phyloP scores from a whole-genome alignment of 2,113 vertebrate genomes.

The Typhlomys cinereus region DNA sequence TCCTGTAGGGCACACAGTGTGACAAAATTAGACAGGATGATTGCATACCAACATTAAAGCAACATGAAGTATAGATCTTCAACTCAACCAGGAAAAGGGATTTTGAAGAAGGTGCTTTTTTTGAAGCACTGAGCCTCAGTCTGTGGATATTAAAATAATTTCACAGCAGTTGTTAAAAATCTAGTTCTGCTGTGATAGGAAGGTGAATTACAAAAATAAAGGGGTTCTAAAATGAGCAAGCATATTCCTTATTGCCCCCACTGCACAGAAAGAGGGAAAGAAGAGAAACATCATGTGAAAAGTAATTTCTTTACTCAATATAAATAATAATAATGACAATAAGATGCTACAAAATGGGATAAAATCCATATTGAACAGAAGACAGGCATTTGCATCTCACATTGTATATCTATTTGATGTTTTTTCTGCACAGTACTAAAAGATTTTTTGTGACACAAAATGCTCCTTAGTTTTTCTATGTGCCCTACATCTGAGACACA shows the following conservation, averaged over 20 bases:
- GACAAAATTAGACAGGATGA: conserved; percentile 69
- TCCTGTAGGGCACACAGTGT: conserved; percentile 56
- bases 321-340: conserved; percentile 54
- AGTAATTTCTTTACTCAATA: conserved; percentile 37
- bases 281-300: conserved; percentile 50
- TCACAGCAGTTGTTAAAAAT: conserved; percentile 65
- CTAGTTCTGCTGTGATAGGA: conserved; percentile 4
- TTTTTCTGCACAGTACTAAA: not conserved
- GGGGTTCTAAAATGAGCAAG: conserved; percentile 46
- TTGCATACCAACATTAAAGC: conserved; percentile 68
- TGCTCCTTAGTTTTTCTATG: conserved; percentile 3
- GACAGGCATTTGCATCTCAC: not conserved
- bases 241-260: conserved; percentile 44
- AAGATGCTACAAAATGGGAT: conserved; percentile 18
- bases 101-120: conserved; percentile 52
- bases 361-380: conserved; percentile 36
- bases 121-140: conserved; percentile 46
- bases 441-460: not conserved
- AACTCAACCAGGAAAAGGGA: conserved; percentile 42
- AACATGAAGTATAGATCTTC: conserved; percentile 62
- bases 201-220: conserved; percentile 61
- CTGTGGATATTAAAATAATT: conserved; percentile 65
- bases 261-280: not conserved
- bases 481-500: not conserved
- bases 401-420: not conserved